These are phyloP conservation scores for Phyllotreta cruciferae DNA, from an alignment of 2,888 invertebrate genomes.

Conservation along the genomic window DNA sequence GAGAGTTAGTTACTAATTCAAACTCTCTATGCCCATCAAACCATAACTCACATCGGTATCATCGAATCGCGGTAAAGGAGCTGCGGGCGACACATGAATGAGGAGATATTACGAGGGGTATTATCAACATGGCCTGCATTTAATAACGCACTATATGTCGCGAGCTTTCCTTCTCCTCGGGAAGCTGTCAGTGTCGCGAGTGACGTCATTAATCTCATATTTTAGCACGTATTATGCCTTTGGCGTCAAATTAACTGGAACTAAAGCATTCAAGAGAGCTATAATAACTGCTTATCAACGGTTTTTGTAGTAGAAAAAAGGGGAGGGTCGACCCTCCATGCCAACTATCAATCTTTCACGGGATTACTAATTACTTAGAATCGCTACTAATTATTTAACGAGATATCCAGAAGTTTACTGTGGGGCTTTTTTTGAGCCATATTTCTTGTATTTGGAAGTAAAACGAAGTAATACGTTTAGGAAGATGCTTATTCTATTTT, in stretches of 20 bases:
- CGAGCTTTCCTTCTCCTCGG: slow-evolving; percentile 29
- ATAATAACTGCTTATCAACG: slow-evolving; percentile 24
- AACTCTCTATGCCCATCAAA: neutral
- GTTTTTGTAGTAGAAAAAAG: slow-evolving; percentile 24
- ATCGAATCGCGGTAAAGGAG: slow-evolving; percentile 7
- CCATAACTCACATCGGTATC: slow-evolving; percentile 14
- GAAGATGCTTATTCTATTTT: too few relatives aligned
- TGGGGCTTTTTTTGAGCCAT: too few relatives aligned
- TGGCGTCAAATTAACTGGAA: slow-evolving; percentile 40
- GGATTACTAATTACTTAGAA: too few relatives aligned
- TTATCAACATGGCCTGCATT: slow-evolving; percentile 44
- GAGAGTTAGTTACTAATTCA: too few relatives aligned
- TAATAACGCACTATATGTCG: slow-evolving; percentile 46
- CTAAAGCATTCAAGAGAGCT: slow-evolving; percentile 23
- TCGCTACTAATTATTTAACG: too few relatives aligned
- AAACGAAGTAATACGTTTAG: too few relatives aligned
- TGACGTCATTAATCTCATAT: slow-evolving; percentile 37
- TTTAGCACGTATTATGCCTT: slow-evolving; percentile 39
- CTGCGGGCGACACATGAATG: slow-evolving; percentile 45
- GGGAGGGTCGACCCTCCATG: neutral
- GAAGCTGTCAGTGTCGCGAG: slow-evolving; percentile 34
- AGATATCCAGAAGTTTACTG: too few relatives aligned
- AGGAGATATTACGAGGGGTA: slow-evolving; percentile 45
- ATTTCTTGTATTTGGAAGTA: too few relatives aligned
- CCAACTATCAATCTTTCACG: too few relatives aligned